These are phyloP conservation scores for Dallia pectoralis DNA, from an alignment of 2,797 vertebrate species.

Conservation along the genomic window DNA sequence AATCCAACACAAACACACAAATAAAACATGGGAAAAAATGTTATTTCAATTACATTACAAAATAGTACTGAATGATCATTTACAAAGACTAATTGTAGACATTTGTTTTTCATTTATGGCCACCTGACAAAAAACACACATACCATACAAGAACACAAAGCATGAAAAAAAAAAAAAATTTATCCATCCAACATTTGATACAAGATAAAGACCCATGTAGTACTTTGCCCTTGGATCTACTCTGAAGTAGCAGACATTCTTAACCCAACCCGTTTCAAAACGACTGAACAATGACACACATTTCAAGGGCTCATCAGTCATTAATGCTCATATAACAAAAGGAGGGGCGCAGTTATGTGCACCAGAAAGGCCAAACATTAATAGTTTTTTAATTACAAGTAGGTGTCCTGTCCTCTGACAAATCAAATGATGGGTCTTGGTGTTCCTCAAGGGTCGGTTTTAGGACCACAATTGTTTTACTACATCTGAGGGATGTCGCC, in stretches of 20 bases:
- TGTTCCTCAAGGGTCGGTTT: no score
- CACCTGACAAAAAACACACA: neutral
- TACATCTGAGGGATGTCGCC: no score
- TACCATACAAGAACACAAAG: neutral
- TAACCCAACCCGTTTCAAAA: neutral
- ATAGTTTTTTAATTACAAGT: constrained; percentile 28
- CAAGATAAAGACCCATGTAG: neutral
- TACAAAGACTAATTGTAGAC: constrained; percentile 27
- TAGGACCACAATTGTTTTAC: no score
- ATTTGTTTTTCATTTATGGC: neutral
- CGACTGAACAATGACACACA: neutral
- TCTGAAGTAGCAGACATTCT: neutral
- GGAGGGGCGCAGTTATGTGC: constrained; percentile 30
- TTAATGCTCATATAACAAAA: neutral
- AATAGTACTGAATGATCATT: constrained; percentile 29
- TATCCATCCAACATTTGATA: neutral
- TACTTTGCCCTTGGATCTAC: neutral
- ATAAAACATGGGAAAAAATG: constrained; percentile 8
- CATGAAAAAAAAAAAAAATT: neutral
- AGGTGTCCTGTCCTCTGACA: no score
- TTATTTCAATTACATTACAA: constrained; percentile 6
- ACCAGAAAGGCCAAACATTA: constrained; percentile 22
- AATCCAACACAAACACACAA: no score
- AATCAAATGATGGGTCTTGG: no score
- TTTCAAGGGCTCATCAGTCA: neutral